Conservation (phyloP, 2,797 vertebrate genomes). For the Eurystomus glaucurus region DNA sequence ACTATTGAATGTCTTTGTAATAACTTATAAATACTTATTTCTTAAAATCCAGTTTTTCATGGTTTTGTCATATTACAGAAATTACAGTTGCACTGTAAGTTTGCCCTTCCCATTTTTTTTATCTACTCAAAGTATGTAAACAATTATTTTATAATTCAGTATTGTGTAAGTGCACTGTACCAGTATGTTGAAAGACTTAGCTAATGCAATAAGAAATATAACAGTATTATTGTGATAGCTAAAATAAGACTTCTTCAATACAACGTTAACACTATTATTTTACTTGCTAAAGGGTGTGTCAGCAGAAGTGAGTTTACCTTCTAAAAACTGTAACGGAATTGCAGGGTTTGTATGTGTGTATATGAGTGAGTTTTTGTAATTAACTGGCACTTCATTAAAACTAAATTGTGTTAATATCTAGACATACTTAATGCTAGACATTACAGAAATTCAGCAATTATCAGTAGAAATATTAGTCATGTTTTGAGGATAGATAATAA, state of each 20-base stretch:
- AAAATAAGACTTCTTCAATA: not conserved
- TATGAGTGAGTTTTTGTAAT: not conserved
- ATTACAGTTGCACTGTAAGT: not conserved
- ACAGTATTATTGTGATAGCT: not conserved
- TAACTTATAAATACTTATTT: not conserved
- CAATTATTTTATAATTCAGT: not conserved
- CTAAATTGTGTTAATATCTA: constrained; percentile 11
- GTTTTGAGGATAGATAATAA: constrained; percentile 41
- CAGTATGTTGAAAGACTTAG: not conserved
- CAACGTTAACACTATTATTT: constrained; percentile 1
- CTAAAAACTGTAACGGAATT: not conserved
- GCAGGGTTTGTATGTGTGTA: not conserved
- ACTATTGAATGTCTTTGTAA: not conserved
- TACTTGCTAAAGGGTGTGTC: not conserved
- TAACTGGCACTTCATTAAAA: constrained; percentile 19
- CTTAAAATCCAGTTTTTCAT: not conserved
- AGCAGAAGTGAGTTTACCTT: constrained; percentile 6
- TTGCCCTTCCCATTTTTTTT: not conserved
- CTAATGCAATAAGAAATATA: not conserved
- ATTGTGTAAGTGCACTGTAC: not conserved
- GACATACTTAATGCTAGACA: not conserved
- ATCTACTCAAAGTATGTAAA: not conserved
- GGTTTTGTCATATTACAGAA: not conserved
- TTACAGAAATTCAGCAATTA: constrained; percentile 52
- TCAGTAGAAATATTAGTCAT: constrained; percentile 20